Percentiles rank a stretch among this genome's conserved stretches.
Conservation (phyloP, 37 sponge, comb jelly and placozoan species). For the Beroe forskalii region DNA sequence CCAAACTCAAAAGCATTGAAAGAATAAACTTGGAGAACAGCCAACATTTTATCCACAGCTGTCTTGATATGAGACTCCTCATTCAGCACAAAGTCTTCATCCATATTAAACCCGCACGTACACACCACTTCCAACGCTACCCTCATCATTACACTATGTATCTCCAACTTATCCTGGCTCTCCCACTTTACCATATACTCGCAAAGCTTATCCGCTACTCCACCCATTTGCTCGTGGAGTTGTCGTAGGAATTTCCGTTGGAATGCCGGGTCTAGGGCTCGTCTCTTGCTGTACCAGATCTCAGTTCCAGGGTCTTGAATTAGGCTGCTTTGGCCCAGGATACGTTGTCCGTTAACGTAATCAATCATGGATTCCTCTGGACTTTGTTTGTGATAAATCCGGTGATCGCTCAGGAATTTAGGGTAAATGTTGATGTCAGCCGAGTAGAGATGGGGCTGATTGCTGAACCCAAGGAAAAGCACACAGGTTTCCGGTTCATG, state of each 20-base stretch:
- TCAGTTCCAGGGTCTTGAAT: not conserved
- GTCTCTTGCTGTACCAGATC: not conserved
- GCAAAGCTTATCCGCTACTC: not conserved
- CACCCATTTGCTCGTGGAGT: not conserved
- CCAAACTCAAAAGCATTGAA: not conserved
- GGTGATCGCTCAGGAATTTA: not conserved
- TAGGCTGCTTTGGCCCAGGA: not conserved
- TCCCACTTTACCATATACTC: not conserved
- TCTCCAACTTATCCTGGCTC: not conserved
- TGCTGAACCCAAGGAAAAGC: not conserved
- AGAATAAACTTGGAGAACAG: not conserved
- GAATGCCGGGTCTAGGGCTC: slow-evolving; percentile 24
- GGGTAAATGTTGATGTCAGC: not conserved
- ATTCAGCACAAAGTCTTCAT: not conserved
- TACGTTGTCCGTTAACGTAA: not conserved
- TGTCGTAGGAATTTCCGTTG: not conserved
- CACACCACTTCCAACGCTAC: not conserved
- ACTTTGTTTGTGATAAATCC: not conserved
- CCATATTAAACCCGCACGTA: not conserved
- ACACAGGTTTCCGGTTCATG: not conserved
- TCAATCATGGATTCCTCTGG: not conserved
- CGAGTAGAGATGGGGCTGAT: not conserved
- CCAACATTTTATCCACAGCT: not conserved
- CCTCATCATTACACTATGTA: not conserved
- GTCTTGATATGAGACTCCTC: not conserved